phyloP scores from a whole-genome alignment of 2,113 vertebrate species.

The Fukomys damarensis region DNA sequence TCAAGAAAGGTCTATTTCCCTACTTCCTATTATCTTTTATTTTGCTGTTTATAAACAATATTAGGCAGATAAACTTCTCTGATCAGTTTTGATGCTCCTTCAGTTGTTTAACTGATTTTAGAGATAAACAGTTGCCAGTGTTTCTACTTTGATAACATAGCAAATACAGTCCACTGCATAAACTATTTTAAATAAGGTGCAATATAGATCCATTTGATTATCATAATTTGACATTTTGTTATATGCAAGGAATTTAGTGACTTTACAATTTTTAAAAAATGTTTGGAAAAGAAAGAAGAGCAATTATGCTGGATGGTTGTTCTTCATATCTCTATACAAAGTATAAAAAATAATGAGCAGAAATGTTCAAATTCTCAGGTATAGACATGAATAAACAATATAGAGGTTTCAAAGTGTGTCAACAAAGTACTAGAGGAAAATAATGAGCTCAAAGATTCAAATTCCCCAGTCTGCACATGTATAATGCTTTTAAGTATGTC shows the following conservation, averaged over 20 bases:
- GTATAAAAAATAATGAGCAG: background rate
- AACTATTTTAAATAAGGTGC: background rate
- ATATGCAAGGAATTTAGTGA: background rate
- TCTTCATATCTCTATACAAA: background rate
- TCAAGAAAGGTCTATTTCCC: background rate
- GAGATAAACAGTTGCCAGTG: background rate
- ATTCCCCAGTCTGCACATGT: background rate
- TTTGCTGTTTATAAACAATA: background rate
- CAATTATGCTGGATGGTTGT: background rate
- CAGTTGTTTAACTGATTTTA: background rate
- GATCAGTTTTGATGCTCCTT: background rate
- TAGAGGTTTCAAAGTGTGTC: background rate
- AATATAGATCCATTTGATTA: background rate
- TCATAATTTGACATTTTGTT: background rate
- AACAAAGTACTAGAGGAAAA: background rate
- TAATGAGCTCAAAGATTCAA: background rate
- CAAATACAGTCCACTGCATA: background rate
- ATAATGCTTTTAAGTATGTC: background rate
- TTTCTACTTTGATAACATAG: background rate
- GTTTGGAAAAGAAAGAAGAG: background rate
- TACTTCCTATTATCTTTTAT: background rate
- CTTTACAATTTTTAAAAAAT: background rate
- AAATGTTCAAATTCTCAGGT: background rate
- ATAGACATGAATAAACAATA: background rate
- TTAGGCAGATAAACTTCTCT: background rate